These are phyloP conservation scores for Dicaeum eximium DNA, from an alignment of 2,113 vertebrate species.

Conservation along the genomic window DNA sequence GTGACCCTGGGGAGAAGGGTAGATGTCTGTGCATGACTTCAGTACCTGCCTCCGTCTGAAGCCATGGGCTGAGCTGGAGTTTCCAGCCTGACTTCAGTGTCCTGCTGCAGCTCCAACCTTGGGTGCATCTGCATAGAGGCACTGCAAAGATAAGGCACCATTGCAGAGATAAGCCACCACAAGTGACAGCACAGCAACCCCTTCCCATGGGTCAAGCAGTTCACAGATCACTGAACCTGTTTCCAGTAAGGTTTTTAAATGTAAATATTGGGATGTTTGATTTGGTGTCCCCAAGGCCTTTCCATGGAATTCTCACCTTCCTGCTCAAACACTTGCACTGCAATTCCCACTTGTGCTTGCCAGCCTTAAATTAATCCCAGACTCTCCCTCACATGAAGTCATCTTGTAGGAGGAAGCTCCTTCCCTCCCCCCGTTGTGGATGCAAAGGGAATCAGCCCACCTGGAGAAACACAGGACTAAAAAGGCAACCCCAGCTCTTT, in stretches of 20 bases:
- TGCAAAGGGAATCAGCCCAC: not conserved
- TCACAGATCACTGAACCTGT: not conserved
- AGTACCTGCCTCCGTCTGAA: not conserved
- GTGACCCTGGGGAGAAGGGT: not conserved
- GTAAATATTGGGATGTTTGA: not conserved
- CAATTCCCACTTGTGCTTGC: not conserved
- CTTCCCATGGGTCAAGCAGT: not conserved
- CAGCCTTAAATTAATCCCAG: not conserved
- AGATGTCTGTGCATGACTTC: not conserved
- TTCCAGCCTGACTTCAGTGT: not conserved
- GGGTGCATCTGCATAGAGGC: not conserved
- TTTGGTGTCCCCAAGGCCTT: not conserved
- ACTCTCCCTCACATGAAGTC: not conserved
- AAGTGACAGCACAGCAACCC: not conserved
- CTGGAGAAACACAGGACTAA: not conserved
- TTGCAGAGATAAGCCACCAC: not conserved
- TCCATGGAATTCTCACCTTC: not conserved
- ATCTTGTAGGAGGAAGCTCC: not conserved
- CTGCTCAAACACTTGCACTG: not conserved
- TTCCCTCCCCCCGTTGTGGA: accelerated
- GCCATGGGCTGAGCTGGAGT: not conserved
- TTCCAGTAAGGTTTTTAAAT: not conserved
- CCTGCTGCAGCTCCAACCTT: not conserved
- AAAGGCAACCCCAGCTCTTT: not conserved
- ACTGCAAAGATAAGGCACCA: not conserved